Conservation (phyloP, 2,797 vertebrate genomes). For the Muscicapa striata region DNA sequence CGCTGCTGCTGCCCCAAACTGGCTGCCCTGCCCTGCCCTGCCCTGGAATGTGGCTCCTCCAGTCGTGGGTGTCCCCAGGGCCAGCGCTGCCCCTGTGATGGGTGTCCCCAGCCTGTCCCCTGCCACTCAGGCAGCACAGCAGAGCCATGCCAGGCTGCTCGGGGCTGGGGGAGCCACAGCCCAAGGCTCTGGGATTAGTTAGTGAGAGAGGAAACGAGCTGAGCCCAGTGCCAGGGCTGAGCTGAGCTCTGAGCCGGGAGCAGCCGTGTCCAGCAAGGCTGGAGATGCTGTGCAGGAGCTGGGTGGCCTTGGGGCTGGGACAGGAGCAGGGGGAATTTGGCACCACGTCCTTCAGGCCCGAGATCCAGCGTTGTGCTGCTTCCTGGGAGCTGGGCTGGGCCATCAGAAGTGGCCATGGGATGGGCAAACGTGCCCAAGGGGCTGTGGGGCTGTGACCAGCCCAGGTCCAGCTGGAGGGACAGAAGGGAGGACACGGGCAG, state of each 20-base stretch:
- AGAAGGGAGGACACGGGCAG: background rate
- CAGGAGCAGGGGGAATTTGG: accelerated
- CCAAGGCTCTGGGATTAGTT: background rate
- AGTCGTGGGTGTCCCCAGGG: background rate
- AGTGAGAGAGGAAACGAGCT: background rate
- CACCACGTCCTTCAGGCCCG: accelerated
- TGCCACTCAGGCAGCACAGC: background rate
- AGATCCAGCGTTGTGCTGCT: accelerated
- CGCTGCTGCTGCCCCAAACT: accelerated
- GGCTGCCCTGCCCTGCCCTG: background rate
- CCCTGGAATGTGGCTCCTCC: background rate
- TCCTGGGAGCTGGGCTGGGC: background rate
- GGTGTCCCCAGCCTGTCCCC: background rate
- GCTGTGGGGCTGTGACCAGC: accelerated
- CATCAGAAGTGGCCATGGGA: accelerated
- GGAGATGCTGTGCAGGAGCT: accelerated
- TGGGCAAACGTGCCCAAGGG: accelerated
- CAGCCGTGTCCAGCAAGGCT: background rate
- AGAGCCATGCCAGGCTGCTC: background rate
- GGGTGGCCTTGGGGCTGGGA: background rate
- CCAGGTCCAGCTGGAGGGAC: accelerated
- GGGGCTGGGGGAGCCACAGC: no score
- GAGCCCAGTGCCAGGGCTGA: background rate
- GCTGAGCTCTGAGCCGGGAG: background rate
- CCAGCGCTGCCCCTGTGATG: accelerated